Evolutionary conservation across 1,140 invertebrate genomes (phyloP).

Genomic region (Nasonia longicornis): DNA sequence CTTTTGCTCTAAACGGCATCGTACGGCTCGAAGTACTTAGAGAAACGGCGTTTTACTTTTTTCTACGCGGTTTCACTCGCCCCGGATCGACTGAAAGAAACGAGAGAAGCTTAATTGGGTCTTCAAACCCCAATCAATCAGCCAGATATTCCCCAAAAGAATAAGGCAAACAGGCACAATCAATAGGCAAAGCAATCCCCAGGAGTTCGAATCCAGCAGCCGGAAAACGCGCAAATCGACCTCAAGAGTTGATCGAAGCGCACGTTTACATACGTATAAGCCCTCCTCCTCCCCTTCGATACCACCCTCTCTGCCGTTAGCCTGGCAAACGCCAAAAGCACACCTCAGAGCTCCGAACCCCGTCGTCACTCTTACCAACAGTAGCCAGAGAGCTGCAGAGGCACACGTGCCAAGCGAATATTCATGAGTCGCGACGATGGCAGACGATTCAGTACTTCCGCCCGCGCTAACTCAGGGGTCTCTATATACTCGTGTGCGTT

Average conservation of each 20-base stretch:
- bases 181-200: not conserved
- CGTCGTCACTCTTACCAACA: not conserved
- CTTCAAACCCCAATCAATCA: too few species aligned
- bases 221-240: slow-evolving; percentile 18
- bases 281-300: not conserved
- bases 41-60: slow-evolving; percentile 6
- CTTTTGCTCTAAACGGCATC: not conserved
- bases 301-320: not conserved
- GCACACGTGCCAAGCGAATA: slow-evolving; percentile 52
- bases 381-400: not conserved
- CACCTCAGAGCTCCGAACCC: not conserved
- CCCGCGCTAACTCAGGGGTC: slow-evolving; percentile 10
- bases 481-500: not conserved
- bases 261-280: not conserved
- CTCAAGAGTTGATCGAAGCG: not conserved
- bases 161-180: not conserved
- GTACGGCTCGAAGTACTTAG: not conserved
- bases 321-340: not conserved
- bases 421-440: slow-evolving; percentile 52
- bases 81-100: too few species aligned
- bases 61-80: slow-evolving; percentile 16
- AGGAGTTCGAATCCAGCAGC: not conserved
- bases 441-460: not conserved
- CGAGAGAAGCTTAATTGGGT: too few species aligned
- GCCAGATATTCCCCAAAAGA: too few species aligned